Evolutionary conservation across 2,888 invertebrate genomes (phyloP).

Genomic region (Sphaerophoria rueppellii): DNA sequence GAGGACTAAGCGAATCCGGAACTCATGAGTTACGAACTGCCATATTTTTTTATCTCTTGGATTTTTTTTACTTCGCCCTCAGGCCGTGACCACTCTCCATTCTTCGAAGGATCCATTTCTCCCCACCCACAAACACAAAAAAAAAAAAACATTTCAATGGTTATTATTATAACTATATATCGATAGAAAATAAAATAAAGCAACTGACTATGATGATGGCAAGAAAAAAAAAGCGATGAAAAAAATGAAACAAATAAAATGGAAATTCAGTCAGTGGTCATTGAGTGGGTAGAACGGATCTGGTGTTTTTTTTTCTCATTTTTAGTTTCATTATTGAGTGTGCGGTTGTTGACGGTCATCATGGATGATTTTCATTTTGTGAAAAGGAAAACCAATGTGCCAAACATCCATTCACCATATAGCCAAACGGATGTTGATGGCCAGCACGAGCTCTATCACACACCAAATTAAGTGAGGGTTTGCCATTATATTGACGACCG

Average conservation of each 20-base stretch:
- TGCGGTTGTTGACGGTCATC: constrained; percentile 58
- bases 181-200: constrained; percentile 70
- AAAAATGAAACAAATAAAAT: constrained; percentile 69
- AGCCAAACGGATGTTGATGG: neutral
- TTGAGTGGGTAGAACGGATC: constrained; percentile 48
- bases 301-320: constrained; percentile 32
- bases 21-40: constrained; percentile 67
- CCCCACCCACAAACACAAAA: constrained; percentile 24
- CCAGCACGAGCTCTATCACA: constrained; percentile 1
- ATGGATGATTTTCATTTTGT: constrained; percentile 72
- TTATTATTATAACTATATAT: constrained; percentile 58
- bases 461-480: constrained; percentile 73
- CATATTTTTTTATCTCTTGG: constrained; percentile 37
- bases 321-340: constrained; percentile 52
- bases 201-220: constrained; percentile 41
- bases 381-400: constrained; percentile 65
- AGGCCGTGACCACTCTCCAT: constrained; percentile 40
- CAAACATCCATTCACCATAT: constrained; percentile 29
- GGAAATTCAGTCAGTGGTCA: constrained; percentile 72
- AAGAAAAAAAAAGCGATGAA: constrained; percentile 8
- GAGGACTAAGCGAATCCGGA: constrained; percentile 62
- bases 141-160: constrained; percentile 53
- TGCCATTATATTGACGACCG: constrained; percentile 63
- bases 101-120: constrained; percentile 58
- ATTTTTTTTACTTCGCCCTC: neutral